A percentile compares a stretch with the other conserved stretches of the same genome.
phyloP scores from a whole-genome alignment of 2,113 vertebrate species.

The Bubalus kerabau region DNA sequence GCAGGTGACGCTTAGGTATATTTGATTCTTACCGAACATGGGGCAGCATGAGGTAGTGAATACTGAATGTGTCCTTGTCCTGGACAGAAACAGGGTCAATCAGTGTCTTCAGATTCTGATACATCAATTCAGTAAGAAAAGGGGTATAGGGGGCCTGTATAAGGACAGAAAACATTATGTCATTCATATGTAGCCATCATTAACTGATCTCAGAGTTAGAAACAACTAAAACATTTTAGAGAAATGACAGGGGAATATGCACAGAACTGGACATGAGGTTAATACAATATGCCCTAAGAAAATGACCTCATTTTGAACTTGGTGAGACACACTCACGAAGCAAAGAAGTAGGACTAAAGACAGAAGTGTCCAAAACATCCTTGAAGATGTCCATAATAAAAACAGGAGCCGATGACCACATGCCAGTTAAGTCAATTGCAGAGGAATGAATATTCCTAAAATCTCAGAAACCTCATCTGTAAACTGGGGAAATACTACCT shows the following conservation, averaged over 20 bases:
- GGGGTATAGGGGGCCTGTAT: slow-evolving; percentile 96
- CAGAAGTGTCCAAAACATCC: neutral
- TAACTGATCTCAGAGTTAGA: neutral
- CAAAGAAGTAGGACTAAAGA: neutral
- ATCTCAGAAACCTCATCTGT: neutral
- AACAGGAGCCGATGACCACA: neutral
- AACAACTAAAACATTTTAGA: neutral
- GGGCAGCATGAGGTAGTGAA: slow-evolving; percentile 98
- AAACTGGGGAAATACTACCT: neutral
- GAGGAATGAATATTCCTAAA: neutral
- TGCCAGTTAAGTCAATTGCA: neutral
- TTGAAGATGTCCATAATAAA: neutral
- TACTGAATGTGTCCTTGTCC: slow-evolving; percentile 92
- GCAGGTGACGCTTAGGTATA: neutral
- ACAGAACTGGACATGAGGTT: neutral
- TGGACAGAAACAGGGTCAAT: slow-evolving; percentile 88
- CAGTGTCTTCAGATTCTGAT: slow-evolving; percentile 93
- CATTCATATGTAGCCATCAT: neutral
- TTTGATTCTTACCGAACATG: slow-evolving; percentile 86
- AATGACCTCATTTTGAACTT: neutral
- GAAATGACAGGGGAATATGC: neutral
- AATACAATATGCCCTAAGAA: neutral
- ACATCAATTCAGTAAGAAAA: slow-evolving; percentile 98
- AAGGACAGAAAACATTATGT: neutral
- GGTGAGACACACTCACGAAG: neutral